Percentiles rank a stretch among this genome's conserved stretches.
These are phyloP conservation scores for Acanthosepion esculentum DNA, from an alignment of 2,888 invertebrate species.

Conservation along the genomic window DNA sequence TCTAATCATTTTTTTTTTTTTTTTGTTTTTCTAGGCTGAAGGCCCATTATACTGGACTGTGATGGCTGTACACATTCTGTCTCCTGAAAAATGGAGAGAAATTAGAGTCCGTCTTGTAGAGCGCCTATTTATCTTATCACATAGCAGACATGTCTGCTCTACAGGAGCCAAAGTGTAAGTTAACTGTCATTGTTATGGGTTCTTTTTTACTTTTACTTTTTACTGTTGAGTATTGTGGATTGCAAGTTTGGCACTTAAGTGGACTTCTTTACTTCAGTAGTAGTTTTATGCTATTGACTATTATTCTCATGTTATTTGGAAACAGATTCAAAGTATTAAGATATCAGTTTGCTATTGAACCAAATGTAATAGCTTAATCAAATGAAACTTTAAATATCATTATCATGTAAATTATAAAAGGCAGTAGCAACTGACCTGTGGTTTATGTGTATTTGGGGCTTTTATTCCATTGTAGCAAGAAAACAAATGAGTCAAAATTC, in stretches of 20 bases:
- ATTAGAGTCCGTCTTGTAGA: slow-evolving; percentile 83
- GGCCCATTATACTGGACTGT: slow-evolving; percentile 92
- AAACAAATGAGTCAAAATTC: too few species aligned
- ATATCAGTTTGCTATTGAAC: not conserved
- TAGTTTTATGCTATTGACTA: not conserved
- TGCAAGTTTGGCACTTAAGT: not conserved
- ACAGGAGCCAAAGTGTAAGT: slow-evolving; percentile 77
- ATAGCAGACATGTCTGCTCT: slow-evolving; percentile 83
- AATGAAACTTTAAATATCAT: not conserved
- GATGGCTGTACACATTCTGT: slow-evolving; percentile 86
- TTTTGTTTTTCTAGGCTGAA: slow-evolving; percentile 79
- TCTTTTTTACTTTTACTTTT: not conserved
- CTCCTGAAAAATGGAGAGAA: slow-evolving; percentile 85
- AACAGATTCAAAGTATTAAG: not conserved
- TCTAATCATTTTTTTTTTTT: not conserved
- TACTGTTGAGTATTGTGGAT: not conserved
- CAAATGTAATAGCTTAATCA: not conserved
- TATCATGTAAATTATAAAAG: not conserved
- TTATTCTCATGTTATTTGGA: not conserved
- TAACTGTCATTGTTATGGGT: not conserved
- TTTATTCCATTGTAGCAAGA: not conserved
- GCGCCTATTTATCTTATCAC: slow-evolving; percentile 85
- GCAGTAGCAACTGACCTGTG: not conserved
- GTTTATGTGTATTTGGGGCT: not conserved
- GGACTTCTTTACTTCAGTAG: not conserved